Conservation (phyloP, 1,140 invertebrate genomes). For the Neodiprion fabricii region DNA sequence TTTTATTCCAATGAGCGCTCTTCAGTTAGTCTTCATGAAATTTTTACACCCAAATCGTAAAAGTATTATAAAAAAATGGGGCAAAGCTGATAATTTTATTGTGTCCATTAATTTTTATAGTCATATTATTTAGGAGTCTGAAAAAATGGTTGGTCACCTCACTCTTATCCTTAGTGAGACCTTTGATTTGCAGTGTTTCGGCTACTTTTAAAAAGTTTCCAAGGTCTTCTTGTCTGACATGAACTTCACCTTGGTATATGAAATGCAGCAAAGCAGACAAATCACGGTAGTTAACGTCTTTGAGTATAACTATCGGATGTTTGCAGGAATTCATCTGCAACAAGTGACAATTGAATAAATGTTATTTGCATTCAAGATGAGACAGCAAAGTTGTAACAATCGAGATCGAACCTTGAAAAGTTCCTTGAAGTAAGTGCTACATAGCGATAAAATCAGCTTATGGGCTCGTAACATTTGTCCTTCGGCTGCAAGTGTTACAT, state of each 20-base stretch:
- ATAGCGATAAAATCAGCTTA: conserved; percentile 80
- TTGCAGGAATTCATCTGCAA: conserved; percentile 62
- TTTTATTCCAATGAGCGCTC: too few relatives aligned
- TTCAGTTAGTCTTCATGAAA: too few relatives aligned
- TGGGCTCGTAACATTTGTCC: conserved; percentile 81
- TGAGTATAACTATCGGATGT: conserved; percentile 81
- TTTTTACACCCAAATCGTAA: too few relatives aligned
- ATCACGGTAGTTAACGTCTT: conserved; percentile 79
- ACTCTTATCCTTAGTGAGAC: conserved; percentile 64
- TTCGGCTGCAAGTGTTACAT: conserved; percentile 83
- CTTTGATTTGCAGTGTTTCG: conserved; percentile 85
- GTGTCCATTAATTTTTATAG: too few relatives aligned
- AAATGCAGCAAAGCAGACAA: conserved; percentile 82
- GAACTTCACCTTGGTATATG: conserved; percentile 88
- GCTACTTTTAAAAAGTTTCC: conserved; percentile 84
- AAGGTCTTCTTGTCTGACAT: conserved; percentile 83
- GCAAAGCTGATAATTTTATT: too few relatives aligned
- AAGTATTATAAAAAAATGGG: too few relatives aligned
- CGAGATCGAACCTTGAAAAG: conserved; percentile 70
- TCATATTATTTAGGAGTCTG: too few relatives aligned
- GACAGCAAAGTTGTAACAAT: too few relatives aligned
- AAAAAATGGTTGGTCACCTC: too few relatives aligned
- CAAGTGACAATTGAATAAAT: not conserved
- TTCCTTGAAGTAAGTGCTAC: conserved; percentile 84
- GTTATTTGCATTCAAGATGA: too few relatives aligned